Base-by-base conservation (phyloP, 2,888 invertebrate species). In the Leptopilina syphax region DNA sequence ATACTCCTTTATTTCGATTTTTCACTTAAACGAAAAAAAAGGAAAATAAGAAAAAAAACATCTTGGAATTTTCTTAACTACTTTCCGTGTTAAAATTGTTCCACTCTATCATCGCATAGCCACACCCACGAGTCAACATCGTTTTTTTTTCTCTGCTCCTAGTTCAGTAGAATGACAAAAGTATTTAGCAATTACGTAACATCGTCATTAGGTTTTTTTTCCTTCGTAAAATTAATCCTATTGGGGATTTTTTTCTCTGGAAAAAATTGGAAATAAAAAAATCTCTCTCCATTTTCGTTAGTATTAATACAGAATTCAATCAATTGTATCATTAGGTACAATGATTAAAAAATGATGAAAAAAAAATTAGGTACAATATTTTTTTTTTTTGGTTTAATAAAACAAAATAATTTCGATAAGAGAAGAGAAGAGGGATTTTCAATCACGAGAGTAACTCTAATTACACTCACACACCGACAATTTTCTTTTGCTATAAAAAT, bases 111-210 rank as follows among this genome's bases (percentile, higher is more conserved):
- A 12, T 70, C 27, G 27, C 24, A 70, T 73, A 57, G 57, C 57
- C 73, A 34, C 73, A 73, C 73, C 73, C 34, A 57, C 6, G 27
- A 73, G n/a, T 54, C 57, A 73, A 73, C 73, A 57, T 34, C 57
- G 57, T 57, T 54, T 18, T 24, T 24, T 24, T 63, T 63, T 18
- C 9, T 18, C 60, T 41, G 18, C 18, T 60, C n/a, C 18, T 1
- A 50, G 1, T 63, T 63, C 18, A 18, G 2, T 24, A 63, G 60
- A n/a, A 60, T 60, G 18, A 60, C 60, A n/a, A 13, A n/a, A 60
- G 60, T 63, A 63, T 63, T 63, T 24, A 63, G 8, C 24, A 63
- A 63, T 63, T 4, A 60, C 24, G 63, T 18, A 63, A 24, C 63
- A 24, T 60, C 5, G n/a, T 4, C 13, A 60, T n/a, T 60, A 60